A percentile compares a stretch with the other conserved stretches of the same genome.
Evolutionary conservation across 2,888 invertebrate species (phyloP).

Genomic region (Melanchra persicariae): DNA sequence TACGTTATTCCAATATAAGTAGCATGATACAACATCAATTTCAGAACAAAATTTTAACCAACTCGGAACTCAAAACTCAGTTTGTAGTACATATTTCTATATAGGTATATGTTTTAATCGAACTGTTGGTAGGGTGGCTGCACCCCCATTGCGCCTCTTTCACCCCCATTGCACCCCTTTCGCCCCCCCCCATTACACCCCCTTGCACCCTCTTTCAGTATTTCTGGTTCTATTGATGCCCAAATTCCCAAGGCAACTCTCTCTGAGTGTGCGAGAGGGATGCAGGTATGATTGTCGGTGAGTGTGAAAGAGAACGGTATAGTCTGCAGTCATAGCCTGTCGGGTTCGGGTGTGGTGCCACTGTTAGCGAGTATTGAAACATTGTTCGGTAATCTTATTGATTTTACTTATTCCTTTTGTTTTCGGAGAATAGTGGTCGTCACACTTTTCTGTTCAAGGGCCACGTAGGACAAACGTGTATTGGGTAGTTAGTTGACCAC

Average conservation of each 20-base stretch:
- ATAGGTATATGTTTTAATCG: constrained; percentile 49
- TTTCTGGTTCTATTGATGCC: constrained; percentile 60
- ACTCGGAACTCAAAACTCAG: constrained; percentile 2
- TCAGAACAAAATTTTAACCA: constrained; percentile 11
- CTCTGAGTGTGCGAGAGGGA: constrained; percentile 61
- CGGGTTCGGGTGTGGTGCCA: constrained; percentile 57
- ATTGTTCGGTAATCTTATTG: not conserved
- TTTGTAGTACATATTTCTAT: constrained; percentile 17
- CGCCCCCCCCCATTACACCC: constrained; percentile 20
- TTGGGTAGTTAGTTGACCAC: no score
- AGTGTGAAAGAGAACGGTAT: constrained; percentile 59
- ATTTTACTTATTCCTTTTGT: not conserved
- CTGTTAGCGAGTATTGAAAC: constrained; percentile 46
- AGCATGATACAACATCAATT: not conserved
- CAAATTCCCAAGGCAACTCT: constrained; percentile 58
- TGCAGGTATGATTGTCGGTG: constrained; percentile 15
- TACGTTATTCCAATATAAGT: not conserved
- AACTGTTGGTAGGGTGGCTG: constrained; percentile 26
- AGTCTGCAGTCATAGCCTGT: constrained; percentile 63
- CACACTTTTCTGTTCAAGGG: no score
- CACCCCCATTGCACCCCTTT: constrained; percentile 16
- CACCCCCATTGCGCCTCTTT: not conserved
- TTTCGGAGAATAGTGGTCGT: no score
- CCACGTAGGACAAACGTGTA: no score
- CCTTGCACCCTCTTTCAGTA: constrained; percentile 42